Percentiles rank a stretch among this genome's conserved stretches.
Evolutionary conservation across 2,113 vertebrate genomes (phyloP).

Genomic region (Erythrocebus patas): DNA sequence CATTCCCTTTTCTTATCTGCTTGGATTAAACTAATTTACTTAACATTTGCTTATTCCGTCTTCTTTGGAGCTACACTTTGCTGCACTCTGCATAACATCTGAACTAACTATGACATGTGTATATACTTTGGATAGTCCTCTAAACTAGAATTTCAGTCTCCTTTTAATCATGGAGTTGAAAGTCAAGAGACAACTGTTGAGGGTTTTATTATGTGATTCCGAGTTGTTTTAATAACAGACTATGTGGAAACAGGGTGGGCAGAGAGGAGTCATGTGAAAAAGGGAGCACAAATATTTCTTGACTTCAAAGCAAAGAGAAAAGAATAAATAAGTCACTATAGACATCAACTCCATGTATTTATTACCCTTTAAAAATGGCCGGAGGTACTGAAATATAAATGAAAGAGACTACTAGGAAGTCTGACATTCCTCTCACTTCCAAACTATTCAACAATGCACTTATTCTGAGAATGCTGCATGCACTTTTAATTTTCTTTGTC

Average conservation of each 20-base stretch:
- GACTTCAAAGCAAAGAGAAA: conserved; percentile 45
- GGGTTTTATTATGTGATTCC: conserved; percentile 54
- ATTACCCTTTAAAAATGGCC: conserved; percentile 47
- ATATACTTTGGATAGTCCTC: neutral
- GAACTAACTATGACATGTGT: neutral
- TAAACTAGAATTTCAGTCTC: conserved; percentile 37
- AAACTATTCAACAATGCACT: neutral
- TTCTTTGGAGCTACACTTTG: neutral
- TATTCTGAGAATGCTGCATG: neutral
- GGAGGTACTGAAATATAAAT: conserved; percentile 40
- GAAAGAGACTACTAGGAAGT: neutral
- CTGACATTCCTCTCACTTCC: neutral
- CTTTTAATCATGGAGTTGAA: conserved; percentile 67
- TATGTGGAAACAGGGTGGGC: neutral
- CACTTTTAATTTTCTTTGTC: neutral
- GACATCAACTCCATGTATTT: conserved; percentile 26
- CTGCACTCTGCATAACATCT: conserved; percentile 34
- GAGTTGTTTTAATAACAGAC: conserved; percentile 39
- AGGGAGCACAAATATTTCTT: conserved; percentile 6
- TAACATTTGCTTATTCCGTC: conserved; percentile 36
- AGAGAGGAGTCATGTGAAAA: neutral
- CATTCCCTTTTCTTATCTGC: neutral
- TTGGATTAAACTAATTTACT: conserved; percentile 61
- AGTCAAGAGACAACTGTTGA: conserved; percentile 51
- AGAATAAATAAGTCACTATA: conserved; percentile 50